These are phyloP conservation scores for Vidua macroura DNA, from an alignment of 2,113 vertebrate species.

Conservation along the genomic window DNA sequence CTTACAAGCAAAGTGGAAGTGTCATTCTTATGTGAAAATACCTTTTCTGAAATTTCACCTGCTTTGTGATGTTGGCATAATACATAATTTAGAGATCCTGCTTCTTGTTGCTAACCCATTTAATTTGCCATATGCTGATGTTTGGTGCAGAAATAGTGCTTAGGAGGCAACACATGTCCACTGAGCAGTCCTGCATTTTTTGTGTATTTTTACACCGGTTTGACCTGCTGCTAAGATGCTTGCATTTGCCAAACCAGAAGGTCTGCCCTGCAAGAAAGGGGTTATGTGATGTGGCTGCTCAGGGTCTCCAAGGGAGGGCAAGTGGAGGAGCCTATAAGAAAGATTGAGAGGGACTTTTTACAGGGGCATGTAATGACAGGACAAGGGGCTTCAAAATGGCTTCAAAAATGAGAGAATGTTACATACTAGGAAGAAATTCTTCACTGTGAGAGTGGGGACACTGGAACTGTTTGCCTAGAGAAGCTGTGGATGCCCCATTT, in stretches of 20 bases:
- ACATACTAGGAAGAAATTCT: not conserved
- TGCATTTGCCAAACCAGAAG: not conserved
- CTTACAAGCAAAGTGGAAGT: not conserved
- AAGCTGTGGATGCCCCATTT: not conserved
- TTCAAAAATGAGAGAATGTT: not conserved
- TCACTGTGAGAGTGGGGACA: rapidly evolving
- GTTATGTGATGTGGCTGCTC: not conserved
- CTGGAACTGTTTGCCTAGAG: not conserved
- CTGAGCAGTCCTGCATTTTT: not conserved
- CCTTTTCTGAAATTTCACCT: not conserved
- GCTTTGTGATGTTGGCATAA: not conserved
- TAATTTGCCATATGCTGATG: not conserved
- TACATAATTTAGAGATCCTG: not conserved
- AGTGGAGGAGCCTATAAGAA: not conserved
- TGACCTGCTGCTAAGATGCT: not conserved
- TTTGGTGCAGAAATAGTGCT: not conserved
- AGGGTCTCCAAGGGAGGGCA: not conserved
- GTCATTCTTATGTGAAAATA: not conserved
- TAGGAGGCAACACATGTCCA: not conserved
- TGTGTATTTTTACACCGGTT: rapidly evolving
- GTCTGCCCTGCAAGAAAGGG: not conserved
- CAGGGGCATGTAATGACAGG: not conserved
- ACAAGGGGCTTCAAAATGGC: not conserved
- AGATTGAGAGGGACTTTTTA: not conserved
- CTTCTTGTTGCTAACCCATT: not conserved